Evolutionary conservation across 2,888 invertebrate species (phyloP), one percentile per base, ranked within the genome.

Genomic region (Octonoba sinensis): DNA sequence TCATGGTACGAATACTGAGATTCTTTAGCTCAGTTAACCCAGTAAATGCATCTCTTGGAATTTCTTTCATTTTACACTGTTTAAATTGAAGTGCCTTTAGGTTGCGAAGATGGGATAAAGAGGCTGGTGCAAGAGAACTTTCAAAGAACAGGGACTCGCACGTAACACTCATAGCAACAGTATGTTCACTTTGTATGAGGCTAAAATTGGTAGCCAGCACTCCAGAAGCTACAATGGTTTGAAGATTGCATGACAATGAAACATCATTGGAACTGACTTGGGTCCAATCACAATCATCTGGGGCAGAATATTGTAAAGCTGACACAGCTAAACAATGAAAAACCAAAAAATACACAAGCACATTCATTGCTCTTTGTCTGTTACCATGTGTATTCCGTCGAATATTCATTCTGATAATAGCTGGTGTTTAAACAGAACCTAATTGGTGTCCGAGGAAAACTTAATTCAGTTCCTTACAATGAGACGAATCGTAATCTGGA

Each of bases 201-300:
- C 94, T 94, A 88, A 95, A 95, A 89, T 95, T 95, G 44, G 95
- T 96, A 84, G 93, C 94, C 89, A 93, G 94, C 87, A 93, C 94
- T 88, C 94, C 95, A 90, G 94, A 94, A 89, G 65, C 75, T 1
- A 83, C 71, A 57, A 86, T 75, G 87, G 84, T 89, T 86, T 95
- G 91, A 87, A 95, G 91, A 89, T 93, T 92, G 90, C 95, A 94
- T 83, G 92, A 93, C 84, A 94, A 91, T 20, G 93, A 92, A 84
- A 94, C 93, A 89, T 95, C 93, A 51, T 44, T 72, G 13, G 27
- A 62, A 27, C 60, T 76, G 2, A 74, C 22, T 1, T 49, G 20
- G 18, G 66, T 66, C 83, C 83, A 83, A 13, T 81, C 65, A 27
- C 83, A 83, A 49, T 83, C 83, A 64, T 75, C 65, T 1, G 83